Conservation (phyloP, 2,113 vertebrate genomes). For the Entelurus aequoreus region DNA sequence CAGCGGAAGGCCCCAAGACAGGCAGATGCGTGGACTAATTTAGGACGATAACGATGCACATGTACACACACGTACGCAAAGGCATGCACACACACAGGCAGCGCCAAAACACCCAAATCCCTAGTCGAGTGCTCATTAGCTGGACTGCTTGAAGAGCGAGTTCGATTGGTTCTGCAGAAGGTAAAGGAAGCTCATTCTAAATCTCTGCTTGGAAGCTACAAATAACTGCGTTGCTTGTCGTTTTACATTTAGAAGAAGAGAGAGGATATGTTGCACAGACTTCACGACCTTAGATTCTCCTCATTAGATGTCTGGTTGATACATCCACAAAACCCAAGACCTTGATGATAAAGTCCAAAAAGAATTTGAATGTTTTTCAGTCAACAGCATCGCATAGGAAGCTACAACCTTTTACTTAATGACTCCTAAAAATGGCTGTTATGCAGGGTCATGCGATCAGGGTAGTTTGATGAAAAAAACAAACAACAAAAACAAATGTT, state of each 20-base stretch:
- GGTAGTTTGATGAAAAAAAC: no score
- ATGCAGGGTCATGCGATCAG: no score
- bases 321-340: constrained; percentile 18
- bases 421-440: no score
- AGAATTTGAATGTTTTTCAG: constrained; percentile 33
- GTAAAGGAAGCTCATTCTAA: no score
- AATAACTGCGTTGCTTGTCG: constrained; percentile 22
- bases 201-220: no score
- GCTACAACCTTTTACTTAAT: constrained; percentile 12
- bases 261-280: constrained; percentile 27
- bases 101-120: constrained; percentile 25
- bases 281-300: constrained; percentile 31
- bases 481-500: no score
- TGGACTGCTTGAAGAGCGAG: background rate
- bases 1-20: constrained; percentile 48
- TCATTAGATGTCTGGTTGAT: constrained; percentile 40
- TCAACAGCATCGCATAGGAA: constrained; percentile 22
- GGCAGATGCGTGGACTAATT: constrained; percentile 52
- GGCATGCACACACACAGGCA: constrained; percentile 28
- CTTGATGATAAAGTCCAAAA: constrained; percentile 18
- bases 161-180: no score
- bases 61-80: constrained; percentile 16
- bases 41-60: constrained; percentile 34
- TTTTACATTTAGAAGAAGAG: constrained; percentile 47
- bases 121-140: constrained; percentile 50